Conservation (phyloP, 2,113 vertebrate species). For the Butorides virescens region DNA sequence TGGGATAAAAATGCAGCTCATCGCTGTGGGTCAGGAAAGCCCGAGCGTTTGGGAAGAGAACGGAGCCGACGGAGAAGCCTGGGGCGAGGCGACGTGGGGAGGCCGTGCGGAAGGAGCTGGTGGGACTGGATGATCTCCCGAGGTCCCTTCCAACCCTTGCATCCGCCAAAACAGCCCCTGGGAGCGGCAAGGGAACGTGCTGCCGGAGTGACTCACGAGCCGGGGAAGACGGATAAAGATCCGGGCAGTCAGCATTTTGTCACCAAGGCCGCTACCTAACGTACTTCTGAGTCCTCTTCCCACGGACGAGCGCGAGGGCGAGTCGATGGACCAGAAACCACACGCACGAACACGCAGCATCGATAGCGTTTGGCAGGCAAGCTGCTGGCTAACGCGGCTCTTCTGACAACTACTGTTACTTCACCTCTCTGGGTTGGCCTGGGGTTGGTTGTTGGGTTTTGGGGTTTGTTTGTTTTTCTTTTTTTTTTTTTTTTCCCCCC, state of each 20-base stretch:
- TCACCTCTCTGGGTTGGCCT: neutral
- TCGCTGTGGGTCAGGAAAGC: no score
- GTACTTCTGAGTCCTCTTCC: neutral
- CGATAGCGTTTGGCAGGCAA: accelerated
- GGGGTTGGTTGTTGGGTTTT: neutral
- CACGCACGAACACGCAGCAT: neutral
- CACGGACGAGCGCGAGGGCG: accelerated
- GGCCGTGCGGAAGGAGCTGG: neutral
- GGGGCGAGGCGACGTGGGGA: neutral
- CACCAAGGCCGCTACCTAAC: neutral
- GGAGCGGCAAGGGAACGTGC: accelerated
- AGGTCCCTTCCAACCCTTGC: no score
- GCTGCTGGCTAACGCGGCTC: neutral
- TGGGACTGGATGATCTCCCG: no score
- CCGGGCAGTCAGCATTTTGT: neutral
- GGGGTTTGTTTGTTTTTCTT: no score
- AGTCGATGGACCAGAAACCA: neutral
- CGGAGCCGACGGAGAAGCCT: accelerated
- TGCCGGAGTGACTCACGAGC: neutral
- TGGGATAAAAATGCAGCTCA: no score
- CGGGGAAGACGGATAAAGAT: neutral
- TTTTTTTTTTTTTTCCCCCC: neutral
- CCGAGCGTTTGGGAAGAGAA: neutral
- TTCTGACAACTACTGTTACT: neutral
- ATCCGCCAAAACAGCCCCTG: neutral